Conservation (phyloP, 2,888 invertebrate species). For the Idaea aversata region DNA sequence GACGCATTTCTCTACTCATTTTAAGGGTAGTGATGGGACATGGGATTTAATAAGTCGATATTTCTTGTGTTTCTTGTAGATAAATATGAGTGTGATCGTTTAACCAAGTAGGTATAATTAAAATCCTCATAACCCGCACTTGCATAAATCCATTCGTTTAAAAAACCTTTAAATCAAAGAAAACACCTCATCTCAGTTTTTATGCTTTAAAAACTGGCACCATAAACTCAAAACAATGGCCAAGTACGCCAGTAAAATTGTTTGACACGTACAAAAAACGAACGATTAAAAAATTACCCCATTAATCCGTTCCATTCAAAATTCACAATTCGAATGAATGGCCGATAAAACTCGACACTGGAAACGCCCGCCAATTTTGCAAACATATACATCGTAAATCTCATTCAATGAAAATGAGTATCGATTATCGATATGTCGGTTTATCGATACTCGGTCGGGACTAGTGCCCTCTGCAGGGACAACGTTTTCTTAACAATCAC, state of each 20-base stretch:
- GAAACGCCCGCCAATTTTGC: constrained; percentile 67
- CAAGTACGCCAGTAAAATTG: constrained; percentile 31
- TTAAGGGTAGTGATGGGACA: constrained; percentile 51
- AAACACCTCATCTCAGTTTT: constrained; percentile 1
- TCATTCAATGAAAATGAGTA: constrained; percentile 69
- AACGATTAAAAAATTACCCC: constrained; percentile 43
- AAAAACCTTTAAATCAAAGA: not conserved
- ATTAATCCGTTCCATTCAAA: constrained; percentile 62
- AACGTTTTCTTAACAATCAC: constrained; percentile 61
- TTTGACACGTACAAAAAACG: constrained; percentile 44
- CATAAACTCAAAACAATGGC: not conserved
- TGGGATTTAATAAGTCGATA: constrained; percentile 13
- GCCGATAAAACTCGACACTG: constrained; percentile 72
- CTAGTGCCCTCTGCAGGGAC: constrained; percentile 54
- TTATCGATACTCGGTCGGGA: constrained; percentile 58
- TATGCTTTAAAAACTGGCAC: not conserved
- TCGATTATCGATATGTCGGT: constrained; percentile 65
- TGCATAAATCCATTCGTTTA: not conserved
- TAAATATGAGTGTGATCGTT: not conserved
- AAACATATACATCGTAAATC: constrained; percentile 75
- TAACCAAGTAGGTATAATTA: not conserved
- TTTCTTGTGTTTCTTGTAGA: no score
- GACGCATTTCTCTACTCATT: constrained; percentile 32
- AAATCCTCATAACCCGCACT: not conserved
- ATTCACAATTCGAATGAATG: constrained; percentile 61